Evolutionary conservation across 1,140 invertebrate species (phyloP).

Genomic region (Temnothorax curvispinosus): DNA sequence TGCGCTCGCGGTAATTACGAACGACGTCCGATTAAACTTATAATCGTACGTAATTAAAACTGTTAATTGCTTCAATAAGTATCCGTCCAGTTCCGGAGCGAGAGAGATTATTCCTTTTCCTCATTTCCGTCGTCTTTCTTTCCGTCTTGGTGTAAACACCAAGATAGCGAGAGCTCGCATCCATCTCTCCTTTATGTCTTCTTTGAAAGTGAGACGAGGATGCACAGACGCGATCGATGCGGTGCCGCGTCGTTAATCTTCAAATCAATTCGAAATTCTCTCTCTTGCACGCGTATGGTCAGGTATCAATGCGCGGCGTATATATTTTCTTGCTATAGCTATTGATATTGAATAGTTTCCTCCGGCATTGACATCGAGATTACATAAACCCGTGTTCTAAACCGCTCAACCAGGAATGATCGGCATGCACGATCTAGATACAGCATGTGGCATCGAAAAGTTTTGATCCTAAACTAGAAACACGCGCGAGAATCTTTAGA

Average conservation of each 20-base stretch:
- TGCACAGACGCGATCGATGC: constrained; percentile 50
- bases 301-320: constrained; percentile 17
- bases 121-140: not conserved
- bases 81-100: not conserved
- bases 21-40: constrained; percentile 53
- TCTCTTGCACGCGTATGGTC: constrained; percentile 2
- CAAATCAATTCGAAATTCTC: not conserved
- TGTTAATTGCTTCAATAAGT: constrained; percentile 58
- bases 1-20: constrained; percentile 36
- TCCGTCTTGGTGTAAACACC: constrained; percentile 45
- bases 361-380: constrained; percentile 52
- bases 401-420: not conserved
- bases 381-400: constrained; percentile 32
- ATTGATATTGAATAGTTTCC: constrained; percentile 27
- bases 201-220: constrained; percentile 48
- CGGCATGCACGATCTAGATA: not conserved
- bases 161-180: constrained; percentile 29
- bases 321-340: not conserved
- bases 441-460: not conserved
- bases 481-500: not conserved
- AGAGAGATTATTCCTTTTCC: not conserved
- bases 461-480: not conserved
- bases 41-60: constrained; percentile 54
- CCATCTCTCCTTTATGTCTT: constrained; percentile 64
- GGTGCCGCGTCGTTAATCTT: constrained; percentile 62